A percentile compares a stretch with the other conserved stretches of the same genome.
phyloP scores from a whole-genome alignment of 1,140 invertebrate species.

The Trigoniulus corallinus region DNA sequence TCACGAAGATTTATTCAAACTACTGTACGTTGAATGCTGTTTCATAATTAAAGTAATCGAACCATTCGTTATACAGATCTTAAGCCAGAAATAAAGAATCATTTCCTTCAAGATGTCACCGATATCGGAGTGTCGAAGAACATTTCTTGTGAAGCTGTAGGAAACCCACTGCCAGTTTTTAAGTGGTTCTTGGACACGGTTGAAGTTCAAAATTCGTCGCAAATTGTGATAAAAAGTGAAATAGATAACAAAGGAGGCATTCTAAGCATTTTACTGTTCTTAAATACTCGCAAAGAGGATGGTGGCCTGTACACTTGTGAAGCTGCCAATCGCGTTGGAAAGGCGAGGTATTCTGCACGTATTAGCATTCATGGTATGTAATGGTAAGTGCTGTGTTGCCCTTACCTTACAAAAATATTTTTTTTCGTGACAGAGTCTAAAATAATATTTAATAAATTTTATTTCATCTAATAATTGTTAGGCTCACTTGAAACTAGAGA shows the following conservation, averaged over 20 bases:
- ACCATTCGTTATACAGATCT: too few species aligned
- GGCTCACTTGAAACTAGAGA: slow-evolving; percentile 68
- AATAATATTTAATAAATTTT: neutral
- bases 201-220: neutral
- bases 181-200: neutral
- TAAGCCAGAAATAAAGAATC: neutral
- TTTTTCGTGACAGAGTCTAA: neutral
- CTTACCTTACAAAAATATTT: neutral
- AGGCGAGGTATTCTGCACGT: slow-evolving; percentile 19
- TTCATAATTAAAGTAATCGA: neutral
- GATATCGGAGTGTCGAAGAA: neutral
- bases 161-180: neutral
- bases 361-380: slow-evolving; percentile 18
- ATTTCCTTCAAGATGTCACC: neutral
- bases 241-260: slow-evolving; percentile 18
- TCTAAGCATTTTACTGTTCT: slow-evolving; percentile 30
- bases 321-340: slow-evolving; percentile 26
- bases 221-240: neutral
- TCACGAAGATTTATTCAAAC: neutral
- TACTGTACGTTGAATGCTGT: neutral
- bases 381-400: neutral
- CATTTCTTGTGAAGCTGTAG: neutral
- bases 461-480: slow-evolving; percentile 19
- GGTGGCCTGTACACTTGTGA: slow-evolving; percentile 30
- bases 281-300: slow-evolving; percentile 23